Percentiles rank a stretch among this genome's conserved stretches.
These are phyloP conservation scores for Nineta flava DNA, from an alignment of 2,888 invertebrate species.

Conservation along the genomic window DNA sequence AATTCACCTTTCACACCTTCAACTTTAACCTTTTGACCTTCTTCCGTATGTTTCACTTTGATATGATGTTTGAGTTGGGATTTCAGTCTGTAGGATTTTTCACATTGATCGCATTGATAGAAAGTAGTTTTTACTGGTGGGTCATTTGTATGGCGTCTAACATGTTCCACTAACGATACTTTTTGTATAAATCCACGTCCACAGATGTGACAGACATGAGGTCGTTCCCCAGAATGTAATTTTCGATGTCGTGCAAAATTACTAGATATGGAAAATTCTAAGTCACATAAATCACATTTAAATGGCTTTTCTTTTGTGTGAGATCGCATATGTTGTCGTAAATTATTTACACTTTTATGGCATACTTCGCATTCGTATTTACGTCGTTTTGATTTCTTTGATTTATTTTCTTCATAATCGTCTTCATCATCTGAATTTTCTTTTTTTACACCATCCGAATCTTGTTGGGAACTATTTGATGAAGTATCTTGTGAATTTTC, in stretches of 20 bases:
- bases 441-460: no score
- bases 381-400: no score
- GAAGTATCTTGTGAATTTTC: no score
- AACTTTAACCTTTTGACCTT: no score
- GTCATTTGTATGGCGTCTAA: background rate
- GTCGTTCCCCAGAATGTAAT: background rate
- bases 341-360: background rate
- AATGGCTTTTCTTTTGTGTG: background rate
- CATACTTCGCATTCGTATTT: no score
- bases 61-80: background rate
- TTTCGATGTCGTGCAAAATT: background rate
- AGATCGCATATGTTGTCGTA: background rate
- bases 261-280: background rate
- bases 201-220: background rate
- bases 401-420: no score
- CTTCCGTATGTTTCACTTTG: background rate
- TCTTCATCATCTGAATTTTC: no score
- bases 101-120: background rate
- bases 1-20: no score
- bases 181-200: background rate
- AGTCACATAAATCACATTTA: background rate
- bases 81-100: background rate
- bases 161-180: background rate
- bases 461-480: no score
- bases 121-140: background rate